Evolutionary conservation across 2,797 vertebrate species (phyloP), one percentile per base, ranked within the genome.

Genomic region (Petrocephalus sullivani): DNA sequence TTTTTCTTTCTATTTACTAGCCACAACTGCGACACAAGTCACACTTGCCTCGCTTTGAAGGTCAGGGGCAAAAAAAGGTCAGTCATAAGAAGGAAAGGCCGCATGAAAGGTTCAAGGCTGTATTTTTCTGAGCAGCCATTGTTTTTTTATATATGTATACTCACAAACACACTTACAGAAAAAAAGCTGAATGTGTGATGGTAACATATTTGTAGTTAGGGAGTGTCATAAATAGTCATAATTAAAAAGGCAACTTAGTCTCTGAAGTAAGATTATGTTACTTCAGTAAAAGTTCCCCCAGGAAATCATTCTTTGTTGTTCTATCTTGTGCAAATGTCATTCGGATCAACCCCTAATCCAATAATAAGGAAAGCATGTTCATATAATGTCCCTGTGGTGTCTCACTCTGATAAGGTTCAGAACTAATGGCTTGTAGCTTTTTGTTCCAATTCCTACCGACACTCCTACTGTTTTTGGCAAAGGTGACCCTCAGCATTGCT

Each of bases 401-500:
- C 10, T 56, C 82, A 53, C 51, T 78, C 37, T 78, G 12, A 84
- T 54, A 53, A 23, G 49, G 49, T 84, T 3, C 21, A 23, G 53
- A 19, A 56, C 21, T 54, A 84, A 84, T 54, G 82, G 51, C 23
- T 84, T 84, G 53, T 54, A 84, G 51, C 51, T 14, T 49, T 84
- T 84, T 82, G 37, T 84, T 84, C 12, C 81, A 84, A 9, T 84
- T 28, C 81, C 49, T 28, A 51, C 51, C 7, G 9, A 84, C 46
- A 84, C 81, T 53, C n/a, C 19, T 84, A 84, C 46, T 53, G 41
- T 84, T 84, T 84, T 84, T 84, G 81, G 51, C n/a, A 84, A 28
- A 84, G 49, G 49, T 84, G 51, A 84, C 21, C 21, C 51, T 84
- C 81, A 33, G 23, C 82, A 84, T 56, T n/a, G 12, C 49, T 84